Conservation (phyloP, 2,888 invertebrate genomes). For the Tetragonula carbonaria region DNA sequence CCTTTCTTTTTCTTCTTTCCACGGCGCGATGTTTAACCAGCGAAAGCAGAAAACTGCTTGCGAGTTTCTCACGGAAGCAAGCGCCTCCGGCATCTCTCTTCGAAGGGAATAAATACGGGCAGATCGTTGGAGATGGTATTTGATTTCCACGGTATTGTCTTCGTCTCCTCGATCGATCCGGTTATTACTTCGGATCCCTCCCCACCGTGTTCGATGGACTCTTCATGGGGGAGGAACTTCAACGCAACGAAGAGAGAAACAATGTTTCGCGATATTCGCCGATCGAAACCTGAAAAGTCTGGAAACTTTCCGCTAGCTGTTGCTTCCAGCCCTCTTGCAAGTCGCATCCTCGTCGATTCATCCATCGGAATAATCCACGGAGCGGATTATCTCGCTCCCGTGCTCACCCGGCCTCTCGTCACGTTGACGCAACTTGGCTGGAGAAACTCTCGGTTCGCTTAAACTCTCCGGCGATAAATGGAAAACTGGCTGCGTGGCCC, state of each 20-base stretch:
- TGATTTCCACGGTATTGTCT: background rate
- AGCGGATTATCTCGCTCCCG: conserved; percentile 20
- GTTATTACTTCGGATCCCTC: conserved; percentile 3
- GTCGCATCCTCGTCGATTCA: conserved; percentile 22
- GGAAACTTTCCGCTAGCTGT: conserved; percentile 27
- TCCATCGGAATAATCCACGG: conserved; percentile 30
- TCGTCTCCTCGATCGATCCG: background rate
- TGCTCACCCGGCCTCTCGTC: background rate
- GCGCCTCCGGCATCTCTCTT: background rate
- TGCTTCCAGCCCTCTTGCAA: background rate
- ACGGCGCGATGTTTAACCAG: background rate
- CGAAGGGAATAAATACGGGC: background rate
- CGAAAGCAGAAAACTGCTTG: background rate
- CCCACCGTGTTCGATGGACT: background rate
- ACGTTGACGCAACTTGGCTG: conserved; percentile 14
- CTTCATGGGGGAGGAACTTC: background rate
- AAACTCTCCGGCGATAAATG: conserved; percentile 43
- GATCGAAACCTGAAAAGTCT: background rate
- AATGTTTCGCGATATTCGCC: too few species aligned
- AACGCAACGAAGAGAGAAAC: too few species aligned
- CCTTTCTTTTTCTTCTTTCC: background rate
- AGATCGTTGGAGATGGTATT: background rate
- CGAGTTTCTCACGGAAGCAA: background rate
- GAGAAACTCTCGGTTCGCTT: conserved; percentile 10
- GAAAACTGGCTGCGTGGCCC: conserved; percentile 16